Evolutionary conservation across 2,888 invertebrate species (phyloP).

Genomic region (Polia nebulosa): DNA sequence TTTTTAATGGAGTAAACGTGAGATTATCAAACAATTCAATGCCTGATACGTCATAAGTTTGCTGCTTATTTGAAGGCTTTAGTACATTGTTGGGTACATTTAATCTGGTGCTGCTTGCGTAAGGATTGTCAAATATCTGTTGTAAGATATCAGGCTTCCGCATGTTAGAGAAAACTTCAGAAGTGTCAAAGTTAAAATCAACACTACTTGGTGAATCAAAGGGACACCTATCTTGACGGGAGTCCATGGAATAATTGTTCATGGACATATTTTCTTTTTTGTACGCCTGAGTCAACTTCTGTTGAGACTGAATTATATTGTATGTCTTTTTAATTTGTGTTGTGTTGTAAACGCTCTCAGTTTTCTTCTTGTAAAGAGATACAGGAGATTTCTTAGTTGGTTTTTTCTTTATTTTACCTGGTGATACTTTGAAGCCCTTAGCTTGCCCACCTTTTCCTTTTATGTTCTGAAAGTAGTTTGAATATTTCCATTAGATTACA

Average conservation of each 20-base stretch:
- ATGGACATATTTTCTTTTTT: slow-evolving; percentile 79
- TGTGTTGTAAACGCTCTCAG: slow-evolving; percentile 78
- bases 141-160: slow-evolving; percentile 75
- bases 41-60: slow-evolving; percentile 69
- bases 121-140: slow-evolving; percentile 82
- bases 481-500: not conserved
- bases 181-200: slow-evolving; percentile 83
- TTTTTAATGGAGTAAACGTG: slow-evolving; percentile 85
- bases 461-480: slow-evolving; percentile 77
- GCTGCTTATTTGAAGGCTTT: slow-evolving; percentile 81
- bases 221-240: slow-evolving; percentile 77
- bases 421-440: slow-evolving; percentile 82
- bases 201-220: slow-evolving; percentile 81
- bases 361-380: slow-evolving; percentile 81
- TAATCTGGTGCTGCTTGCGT: slow-evolving; percentile 59
- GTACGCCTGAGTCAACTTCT: slow-evolving; percentile 70
- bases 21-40: slow-evolving; percentile 85
- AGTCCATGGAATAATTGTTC: slow-evolving; percentile 73
- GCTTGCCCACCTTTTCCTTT: slow-evolving; percentile 77
- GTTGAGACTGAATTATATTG: slow-evolving; percentile 75
- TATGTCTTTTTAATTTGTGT: slow-evolving; percentile 78
- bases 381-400: slow-evolving; percentile 83
- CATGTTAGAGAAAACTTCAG: slow-evolving; percentile 85
- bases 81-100: slow-evolving; percentile 74
- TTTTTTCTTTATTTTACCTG: slow-evolving; percentile 85